A percentile compares a stretch with the other conserved stretches of the same genome.
These are phyloP conservation scores for Probaryconus sp. DNA, from an alignment of 1,140 invertebrate species.

Conservation along the genomic window DNA sequence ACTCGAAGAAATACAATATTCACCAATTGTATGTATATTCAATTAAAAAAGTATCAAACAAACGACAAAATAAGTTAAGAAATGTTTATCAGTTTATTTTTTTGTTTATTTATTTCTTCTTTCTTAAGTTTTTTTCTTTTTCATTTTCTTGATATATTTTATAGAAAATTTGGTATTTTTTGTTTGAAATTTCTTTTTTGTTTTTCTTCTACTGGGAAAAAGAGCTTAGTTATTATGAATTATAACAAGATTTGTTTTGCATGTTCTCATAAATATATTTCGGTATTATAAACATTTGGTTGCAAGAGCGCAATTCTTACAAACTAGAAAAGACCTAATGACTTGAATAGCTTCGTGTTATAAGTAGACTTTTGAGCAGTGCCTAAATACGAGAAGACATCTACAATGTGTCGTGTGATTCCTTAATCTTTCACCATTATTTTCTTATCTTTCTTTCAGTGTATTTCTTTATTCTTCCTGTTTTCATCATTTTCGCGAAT, in stretches of 20 bases:
- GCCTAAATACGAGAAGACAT: conserved; percentile 66
- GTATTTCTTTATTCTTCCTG: not conserved
- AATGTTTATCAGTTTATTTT: no score
- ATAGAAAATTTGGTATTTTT: conserved; percentile 60
- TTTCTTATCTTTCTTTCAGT: conserved; percentile 24
- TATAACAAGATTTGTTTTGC: no score
- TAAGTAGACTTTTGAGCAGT: conserved; percentile 75
- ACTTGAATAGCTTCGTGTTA: conserved; percentile 74
- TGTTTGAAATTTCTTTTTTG: conserved; percentile 49
- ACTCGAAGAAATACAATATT: conserved; percentile 72
- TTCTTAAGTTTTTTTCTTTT: no score
- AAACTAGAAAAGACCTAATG: conserved; percentile 77
- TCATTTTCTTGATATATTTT: no score
- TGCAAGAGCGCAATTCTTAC: conserved; percentile 68
- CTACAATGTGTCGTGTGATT: conserved; percentile 50
- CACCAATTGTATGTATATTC: conserved; percentile 70
- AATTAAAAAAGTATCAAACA: no score
- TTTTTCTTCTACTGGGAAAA: conserved; percentile 54
- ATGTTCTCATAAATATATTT: conserved; percentile 54
- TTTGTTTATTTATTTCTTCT: no score
- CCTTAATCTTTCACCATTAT: conserved; percentile 31
- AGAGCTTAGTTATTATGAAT: no score
- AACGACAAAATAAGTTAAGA: conserved; percentile 37
- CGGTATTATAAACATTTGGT: conserved; percentile 42
- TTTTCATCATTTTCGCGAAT: not conserved